Conservation (phyloP, 2,888 invertebrate genomes). For the Gisinianus flammeolus region DNA sequence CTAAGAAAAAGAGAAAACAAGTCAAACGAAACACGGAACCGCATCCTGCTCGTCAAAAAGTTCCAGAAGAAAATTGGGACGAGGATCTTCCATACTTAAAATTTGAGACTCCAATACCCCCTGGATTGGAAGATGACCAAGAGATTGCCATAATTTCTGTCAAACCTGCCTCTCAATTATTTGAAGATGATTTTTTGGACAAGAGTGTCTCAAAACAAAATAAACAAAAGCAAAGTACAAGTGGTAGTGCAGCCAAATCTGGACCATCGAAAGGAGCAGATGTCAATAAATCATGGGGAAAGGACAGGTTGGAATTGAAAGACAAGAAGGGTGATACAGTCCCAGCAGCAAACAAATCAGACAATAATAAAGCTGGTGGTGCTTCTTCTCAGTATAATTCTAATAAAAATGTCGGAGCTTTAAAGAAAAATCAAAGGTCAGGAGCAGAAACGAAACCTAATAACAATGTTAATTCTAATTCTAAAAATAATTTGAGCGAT, state of each 20-base stretch:
- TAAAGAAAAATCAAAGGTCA: background rate
- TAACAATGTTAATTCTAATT: too few relatives aligned
- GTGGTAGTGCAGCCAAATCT: background rate
- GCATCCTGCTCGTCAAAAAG: background rate
- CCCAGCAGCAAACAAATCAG: background rate
- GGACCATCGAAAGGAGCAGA: background rate
- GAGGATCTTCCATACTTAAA: background rate
- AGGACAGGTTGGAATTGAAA: constrained; percentile 5
- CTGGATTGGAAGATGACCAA: background rate
- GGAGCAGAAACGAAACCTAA: background rate
- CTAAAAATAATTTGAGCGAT: background rate
- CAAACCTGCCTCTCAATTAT: constrained; percentile 5
- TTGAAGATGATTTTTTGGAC: constrained; percentile 6
- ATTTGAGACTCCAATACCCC: background rate
- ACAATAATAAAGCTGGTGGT: background rate
- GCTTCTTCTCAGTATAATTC: too few relatives aligned
- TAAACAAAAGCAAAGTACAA: background rate
- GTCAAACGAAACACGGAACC: background rate
- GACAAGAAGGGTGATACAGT: background rate
- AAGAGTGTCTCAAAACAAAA: background rate
- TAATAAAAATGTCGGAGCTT: background rate
- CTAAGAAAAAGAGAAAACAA: background rate
- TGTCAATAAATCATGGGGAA: background rate
- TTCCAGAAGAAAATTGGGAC: background rate
- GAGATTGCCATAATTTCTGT: constrained; percentile 15